phyloP scores from a whole-genome alignment of 2,888 invertebrate species.

The Aphrophora alni region DNA sequence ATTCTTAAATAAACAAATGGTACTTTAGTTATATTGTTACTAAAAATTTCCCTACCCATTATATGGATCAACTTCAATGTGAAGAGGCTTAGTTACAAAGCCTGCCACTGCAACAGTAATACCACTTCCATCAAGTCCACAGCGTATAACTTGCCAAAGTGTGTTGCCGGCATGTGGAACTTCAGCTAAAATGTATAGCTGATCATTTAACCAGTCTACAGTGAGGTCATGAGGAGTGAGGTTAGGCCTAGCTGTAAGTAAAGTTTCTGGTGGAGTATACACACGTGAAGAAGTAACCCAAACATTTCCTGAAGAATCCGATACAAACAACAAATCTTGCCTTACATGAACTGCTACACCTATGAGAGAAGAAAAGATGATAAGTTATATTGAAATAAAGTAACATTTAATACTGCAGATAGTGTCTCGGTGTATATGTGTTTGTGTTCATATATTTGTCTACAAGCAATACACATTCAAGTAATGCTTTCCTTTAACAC shows the following conservation, averaged over 20 bases:
- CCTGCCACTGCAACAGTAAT: slow-evolving; percentile 74
- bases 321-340: slow-evolving; percentile 72
- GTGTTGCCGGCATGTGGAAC: slow-evolving; percentile 61
- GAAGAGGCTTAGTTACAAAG: slow-evolving; percentile 72
- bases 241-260: slow-evolving; percentile 52
- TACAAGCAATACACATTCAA: too few relatives aligned
- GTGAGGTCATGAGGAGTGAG: slow-evolving; percentile 75
- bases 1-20: too few relatives aligned
- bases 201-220: slow-evolving; percentile 88
- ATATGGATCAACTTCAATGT: slow-evolving; percentile 89
- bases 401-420: neutral
- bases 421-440: neutral
- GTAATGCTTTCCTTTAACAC: too few relatives aligned
- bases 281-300: slow-evolving; percentile 59
- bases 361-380: too few relatives aligned
- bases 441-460: too few relatives aligned
- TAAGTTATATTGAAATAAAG: slow-evolving; percentile 13
- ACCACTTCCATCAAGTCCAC: slow-evolving; percentile 75
- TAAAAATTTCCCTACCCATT: slow-evolving; percentile 78
- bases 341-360: slow-evolving; percentile 82
- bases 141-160: slow-evolving; percentile 77
- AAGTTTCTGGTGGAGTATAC: slow-evolving; percentile 49
- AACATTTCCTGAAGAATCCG: slow-evolving; percentile 74
- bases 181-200: slow-evolving; percentile 82
- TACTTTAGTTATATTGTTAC: too few relatives aligned